Evolutionary conservation across 2,113 vertebrate genomes (phyloP).

Genomic region (Brachypteracias leptosomus): DNA sequence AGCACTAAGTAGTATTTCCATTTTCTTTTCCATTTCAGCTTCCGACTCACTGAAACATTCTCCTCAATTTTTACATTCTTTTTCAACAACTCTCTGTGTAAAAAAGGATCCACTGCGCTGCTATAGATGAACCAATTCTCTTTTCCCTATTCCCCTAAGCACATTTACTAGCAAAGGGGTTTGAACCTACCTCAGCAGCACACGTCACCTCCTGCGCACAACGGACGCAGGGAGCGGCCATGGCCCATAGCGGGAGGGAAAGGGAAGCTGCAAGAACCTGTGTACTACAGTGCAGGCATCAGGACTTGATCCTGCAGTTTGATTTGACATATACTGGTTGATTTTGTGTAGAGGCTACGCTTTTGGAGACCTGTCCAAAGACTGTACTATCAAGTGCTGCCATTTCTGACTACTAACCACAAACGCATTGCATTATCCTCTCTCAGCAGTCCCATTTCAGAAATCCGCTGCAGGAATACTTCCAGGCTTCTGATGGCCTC

Average conservation of each 20-base stretch:
- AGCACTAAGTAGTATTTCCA: background rate
- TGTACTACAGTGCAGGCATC: background rate
- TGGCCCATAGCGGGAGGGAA: background rate
- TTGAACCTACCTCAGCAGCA: background rate
- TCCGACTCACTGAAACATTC: constrained; percentile 4
- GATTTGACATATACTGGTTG: background rate
- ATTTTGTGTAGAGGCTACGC: background rate
- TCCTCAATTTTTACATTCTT: background rate
- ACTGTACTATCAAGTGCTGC: background rate
- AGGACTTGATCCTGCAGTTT: rapidly evolving
- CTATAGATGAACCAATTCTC: background rate
- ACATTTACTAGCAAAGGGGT: background rate
- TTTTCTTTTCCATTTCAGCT: constrained; percentile 14
- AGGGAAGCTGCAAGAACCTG: background rate
- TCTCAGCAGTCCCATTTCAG: background rate
- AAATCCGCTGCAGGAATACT: background rate
- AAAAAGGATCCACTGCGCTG: background rate
- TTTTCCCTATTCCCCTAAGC: background rate
- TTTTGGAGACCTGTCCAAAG: background rate
- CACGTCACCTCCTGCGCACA: rapidly evolving
- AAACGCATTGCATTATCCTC: background rate
- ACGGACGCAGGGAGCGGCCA: background rate
- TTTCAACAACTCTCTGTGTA: background rate
- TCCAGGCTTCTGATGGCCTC: background rate
- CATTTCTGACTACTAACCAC: background rate